Percentiles rank a stretch among this genome's conserved stretches.
phyloP scores from a whole-genome alignment of 2,888 invertebrate genomes.

The Dicranocentrus wangi region DNA sequence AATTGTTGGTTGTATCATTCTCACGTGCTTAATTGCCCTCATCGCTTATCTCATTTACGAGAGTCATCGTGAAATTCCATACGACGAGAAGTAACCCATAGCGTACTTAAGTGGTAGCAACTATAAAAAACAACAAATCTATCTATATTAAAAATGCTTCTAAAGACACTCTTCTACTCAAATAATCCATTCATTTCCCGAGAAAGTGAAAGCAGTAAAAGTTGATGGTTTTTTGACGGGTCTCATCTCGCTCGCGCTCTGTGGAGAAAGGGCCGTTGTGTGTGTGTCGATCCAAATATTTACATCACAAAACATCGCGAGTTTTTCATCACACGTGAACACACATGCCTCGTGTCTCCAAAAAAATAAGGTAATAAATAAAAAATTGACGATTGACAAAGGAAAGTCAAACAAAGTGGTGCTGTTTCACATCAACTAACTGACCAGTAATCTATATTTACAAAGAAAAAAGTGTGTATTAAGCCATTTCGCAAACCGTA shows the following conservation, averaged over 20 bases:
- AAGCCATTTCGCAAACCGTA: too few relatives aligned
- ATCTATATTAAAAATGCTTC: slow-evolving; percentile 9
- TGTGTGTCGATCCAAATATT: too few relatives aligned
- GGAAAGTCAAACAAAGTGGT: too few relatives aligned
- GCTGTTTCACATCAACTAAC: too few relatives aligned
- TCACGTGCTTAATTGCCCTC: slow-evolving; percentile 60
- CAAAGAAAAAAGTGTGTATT: too few relatives aligned
- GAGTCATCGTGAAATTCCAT: slow-evolving; percentile 61
- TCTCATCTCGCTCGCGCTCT: neutral
- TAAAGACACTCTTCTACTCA: neutral
- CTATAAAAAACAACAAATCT: neutral
- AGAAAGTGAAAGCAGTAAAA: neutral
- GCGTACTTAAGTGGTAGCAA: neutral
- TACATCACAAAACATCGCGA: too few relatives aligned
- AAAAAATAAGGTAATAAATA: too few relatives aligned
- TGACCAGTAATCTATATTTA: too few relatives aligned
- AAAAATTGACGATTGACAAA: too few relatives aligned
- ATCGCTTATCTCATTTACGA: slow-evolving; percentile 62
- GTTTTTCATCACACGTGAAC: too few relatives aligned
- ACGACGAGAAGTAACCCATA: slow-evolving; percentile 47
- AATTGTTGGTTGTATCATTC: slow-evolving; percentile 58
- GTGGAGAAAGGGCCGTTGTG: too few relatives aligned
- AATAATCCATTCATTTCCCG: slow-evolving; percentile 5
- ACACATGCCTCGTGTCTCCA: too few relatives aligned
- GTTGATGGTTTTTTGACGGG: neutral